These are phyloP conservation scores for Acholoe squamosa DNA, from an alignment of 2,888 invertebrate species.

Conservation along the genomic window DNA sequence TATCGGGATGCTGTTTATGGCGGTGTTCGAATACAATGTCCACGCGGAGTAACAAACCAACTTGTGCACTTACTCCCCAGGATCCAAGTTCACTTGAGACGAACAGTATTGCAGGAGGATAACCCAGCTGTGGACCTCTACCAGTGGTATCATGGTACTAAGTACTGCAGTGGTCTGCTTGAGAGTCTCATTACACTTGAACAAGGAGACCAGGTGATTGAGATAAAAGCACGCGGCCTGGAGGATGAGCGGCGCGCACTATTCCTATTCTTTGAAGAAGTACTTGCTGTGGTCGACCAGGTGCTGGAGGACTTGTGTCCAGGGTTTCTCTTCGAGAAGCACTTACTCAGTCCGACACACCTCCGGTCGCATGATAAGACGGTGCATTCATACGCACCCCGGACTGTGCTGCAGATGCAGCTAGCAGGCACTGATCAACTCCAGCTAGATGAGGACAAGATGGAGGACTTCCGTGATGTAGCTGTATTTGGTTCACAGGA, in stretches of 20 bases:
- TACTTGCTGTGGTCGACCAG: slow-evolving; percentile 87
- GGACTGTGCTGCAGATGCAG: slow-evolving; percentile 83
- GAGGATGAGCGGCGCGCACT: slow-evolving; percentile 81
- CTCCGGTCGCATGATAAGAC: slow-evolving; percentile 67
- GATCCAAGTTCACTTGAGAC: slow-evolving; percentile 87
- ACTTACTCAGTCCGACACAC: slow-evolving; percentile 85
- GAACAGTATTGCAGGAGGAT: slow-evolving; percentile 81
- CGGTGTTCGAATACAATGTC: slow-evolving; percentile 85
- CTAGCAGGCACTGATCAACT: slow-evolving; percentile 80
- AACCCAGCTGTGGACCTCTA: slow-evolving; percentile 87
- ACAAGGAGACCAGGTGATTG: slow-evolving; percentile 84
- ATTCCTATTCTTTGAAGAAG: slow-evolving; percentile 89
- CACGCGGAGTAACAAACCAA: slow-evolving; percentile 84
- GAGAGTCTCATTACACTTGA: slow-evolving; percentile 88
- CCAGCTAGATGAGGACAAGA: slow-evolving; percentile 84
- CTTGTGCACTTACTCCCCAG: slow-evolving; percentile 89
- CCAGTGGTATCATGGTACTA: slow-evolving; percentile 90
- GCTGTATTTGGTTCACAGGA: slow-evolving; percentile 84
- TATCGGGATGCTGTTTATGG: slow-evolving; percentile 85
- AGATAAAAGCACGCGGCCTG: slow-evolving; percentile 88
- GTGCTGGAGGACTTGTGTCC: slow-evolving; percentile 88
- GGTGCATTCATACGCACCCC: slow-evolving; percentile 78
- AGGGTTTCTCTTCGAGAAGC: slow-evolving; percentile 87
- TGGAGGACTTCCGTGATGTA: slow-evolving; percentile 86
- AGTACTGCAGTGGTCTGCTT: slow-evolving; percentile 87